Evolutionary conservation across 2,797 vertebrate species (phyloP).

Genomic region (Synaphobranchus kaupii): DNA sequence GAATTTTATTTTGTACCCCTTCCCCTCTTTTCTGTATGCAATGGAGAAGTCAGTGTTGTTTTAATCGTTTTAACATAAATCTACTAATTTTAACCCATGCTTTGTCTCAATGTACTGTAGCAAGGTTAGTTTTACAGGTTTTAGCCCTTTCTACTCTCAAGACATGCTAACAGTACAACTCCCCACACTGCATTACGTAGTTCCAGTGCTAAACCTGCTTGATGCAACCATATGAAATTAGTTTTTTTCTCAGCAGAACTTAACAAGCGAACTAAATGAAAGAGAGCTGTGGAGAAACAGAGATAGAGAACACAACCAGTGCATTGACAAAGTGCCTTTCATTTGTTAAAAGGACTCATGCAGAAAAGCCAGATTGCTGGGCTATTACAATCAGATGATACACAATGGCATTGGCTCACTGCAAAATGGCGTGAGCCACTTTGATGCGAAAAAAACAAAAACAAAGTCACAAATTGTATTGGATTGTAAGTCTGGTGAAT

Average conservation of each 20-base stretch:
- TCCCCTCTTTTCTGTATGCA: not conserved
- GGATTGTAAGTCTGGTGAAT: not conserved
- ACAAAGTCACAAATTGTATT: not conserved
- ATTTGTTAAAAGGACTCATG: conserved; percentile 11
- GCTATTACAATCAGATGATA: not conserved
- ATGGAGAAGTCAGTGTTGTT: not conserved
- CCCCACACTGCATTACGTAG: conserved; percentile 49
- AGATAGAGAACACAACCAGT: not conserved
- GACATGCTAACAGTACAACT: conserved; percentile 52
- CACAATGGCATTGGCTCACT: not conserved
- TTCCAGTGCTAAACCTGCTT: conserved; percentile 42
- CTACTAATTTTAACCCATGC: not conserved
- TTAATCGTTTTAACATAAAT: not conserved
- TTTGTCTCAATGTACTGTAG: conserved; percentile 34
- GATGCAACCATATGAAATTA: conserved; percentile 57
- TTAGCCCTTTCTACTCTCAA: conserved; percentile 23
- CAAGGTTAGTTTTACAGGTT: conserved; percentile 39
- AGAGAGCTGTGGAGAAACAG: not conserved
- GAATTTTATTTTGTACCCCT: not conserved
- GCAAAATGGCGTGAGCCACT: not conserved
- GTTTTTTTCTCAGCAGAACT: conserved; percentile 37
- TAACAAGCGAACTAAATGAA: conserved; percentile 34
- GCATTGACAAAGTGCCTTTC: conserved; percentile 6
- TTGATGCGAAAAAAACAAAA: not conserved
- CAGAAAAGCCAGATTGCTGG: conserved; percentile 17